Evolutionary conservation across 2,797 vertebrate species (phyloP).

Genomic region (Vespertilio murinus): DNA sequence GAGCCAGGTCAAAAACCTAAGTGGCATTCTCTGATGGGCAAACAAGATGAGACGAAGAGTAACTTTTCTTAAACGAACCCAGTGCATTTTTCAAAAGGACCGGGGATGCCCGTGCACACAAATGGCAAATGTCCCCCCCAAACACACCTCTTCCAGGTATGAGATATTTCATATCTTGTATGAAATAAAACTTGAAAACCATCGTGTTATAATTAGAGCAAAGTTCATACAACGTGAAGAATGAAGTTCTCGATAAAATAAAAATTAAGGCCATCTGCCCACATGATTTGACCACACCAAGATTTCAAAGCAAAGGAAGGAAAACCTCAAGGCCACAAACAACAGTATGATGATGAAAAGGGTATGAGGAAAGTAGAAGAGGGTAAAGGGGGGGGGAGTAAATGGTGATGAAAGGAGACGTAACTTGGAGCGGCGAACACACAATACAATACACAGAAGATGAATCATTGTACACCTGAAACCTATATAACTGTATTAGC

Average conservation of each 20-base stretch:
- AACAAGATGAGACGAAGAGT: background rate
- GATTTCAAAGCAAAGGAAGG: background rate
- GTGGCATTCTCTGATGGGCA: background rate
- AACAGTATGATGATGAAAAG: background rate
- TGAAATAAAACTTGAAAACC: background rate
- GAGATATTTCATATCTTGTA: no score
- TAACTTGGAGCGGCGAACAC: background rate
- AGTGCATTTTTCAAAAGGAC: background rate
- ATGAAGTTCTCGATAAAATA: constrained; percentile 34
- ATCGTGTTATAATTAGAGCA: background rate
- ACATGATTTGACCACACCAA: background rate
- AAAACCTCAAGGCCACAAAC: background rate
- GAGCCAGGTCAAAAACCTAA: background rate
- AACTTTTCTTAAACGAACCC: background rate
- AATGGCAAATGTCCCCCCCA: background rate
- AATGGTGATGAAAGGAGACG: background rate
- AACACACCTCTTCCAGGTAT: background rate
- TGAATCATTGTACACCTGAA: background rate
- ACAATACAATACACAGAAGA: background rate
- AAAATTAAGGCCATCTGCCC: constrained; percentile 14
- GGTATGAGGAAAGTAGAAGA: background rate
- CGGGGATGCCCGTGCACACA: background rate
- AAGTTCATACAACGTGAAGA: background rate
- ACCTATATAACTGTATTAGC: background rate
- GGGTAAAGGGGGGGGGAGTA: background rate